A percentile compares a stretch with the other conserved stretches of the same genome.
phyloP scores from a whole-genome alignment of 2,113 vertebrate species.

The Pomatostomus ruficeps region DNA sequence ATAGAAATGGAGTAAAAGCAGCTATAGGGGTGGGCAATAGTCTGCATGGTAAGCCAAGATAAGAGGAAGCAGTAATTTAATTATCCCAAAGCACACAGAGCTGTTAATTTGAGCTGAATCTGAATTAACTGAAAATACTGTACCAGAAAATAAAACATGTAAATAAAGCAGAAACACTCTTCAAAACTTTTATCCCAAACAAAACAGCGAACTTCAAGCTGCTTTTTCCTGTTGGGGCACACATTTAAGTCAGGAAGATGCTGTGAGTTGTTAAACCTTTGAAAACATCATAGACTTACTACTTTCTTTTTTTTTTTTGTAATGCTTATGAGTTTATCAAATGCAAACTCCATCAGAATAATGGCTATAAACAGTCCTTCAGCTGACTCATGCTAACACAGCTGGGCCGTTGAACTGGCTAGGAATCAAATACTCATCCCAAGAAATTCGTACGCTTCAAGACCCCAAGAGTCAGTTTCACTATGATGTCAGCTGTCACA shows the following conservation, averaged over 20 bases:
- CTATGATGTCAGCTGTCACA: background rate
- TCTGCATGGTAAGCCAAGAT: slow-evolving; percentile 68
- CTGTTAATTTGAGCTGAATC: slow-evolving; percentile 61
- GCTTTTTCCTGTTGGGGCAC: slow-evolving; percentile 18
- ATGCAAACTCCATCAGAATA: background rate
- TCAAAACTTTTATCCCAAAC: slow-evolving; percentile 47
- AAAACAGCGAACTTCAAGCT: background rate
- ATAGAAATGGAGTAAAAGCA: slow-evolving; percentile 32
- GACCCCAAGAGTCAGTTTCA: background rate
- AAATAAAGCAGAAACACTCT: slow-evolving; percentile 31
- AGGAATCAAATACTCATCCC: background rate
- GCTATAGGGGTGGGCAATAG: slow-evolving; percentile 39
- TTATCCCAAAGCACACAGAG: slow-evolving; percentile 71
- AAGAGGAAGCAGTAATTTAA: slow-evolving; percentile 79
- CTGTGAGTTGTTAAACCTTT: background rate
- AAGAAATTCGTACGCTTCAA: background rate
- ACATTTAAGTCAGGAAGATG: slow-evolving; percentile 15
- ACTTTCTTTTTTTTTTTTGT: background rate
- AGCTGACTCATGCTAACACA: background rate
- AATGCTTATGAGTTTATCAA: background rate
- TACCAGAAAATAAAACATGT: slow-evolving; percentile 40
- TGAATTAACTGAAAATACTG: slow-evolving; percentile 57
- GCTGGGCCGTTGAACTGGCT: background rate
- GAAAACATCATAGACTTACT: background rate
- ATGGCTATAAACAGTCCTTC: background rate